Base-by-base conservation (phyloP, 2,888 invertebrate genomes). In the Lottia gigantea region DNA sequence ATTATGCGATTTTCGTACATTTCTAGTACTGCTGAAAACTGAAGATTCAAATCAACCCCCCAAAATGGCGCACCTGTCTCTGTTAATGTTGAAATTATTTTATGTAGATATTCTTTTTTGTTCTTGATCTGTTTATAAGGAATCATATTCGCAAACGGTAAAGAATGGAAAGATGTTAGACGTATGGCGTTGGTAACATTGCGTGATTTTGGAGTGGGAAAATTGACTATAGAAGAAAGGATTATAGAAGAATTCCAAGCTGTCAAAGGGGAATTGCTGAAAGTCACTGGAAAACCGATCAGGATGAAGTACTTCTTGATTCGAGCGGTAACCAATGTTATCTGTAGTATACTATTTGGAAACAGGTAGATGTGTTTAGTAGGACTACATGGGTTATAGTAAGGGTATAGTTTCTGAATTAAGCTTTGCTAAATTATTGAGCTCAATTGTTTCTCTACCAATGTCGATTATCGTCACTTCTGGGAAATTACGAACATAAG, bases 321-420 rank as follows among this genome's bases (percentile, higher is more conserved):
- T 64, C 79, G 79, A 3, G 81, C 80, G 3, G 78, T 80, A 1
- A 76, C 80, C 8, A 83, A 83, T 66, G 80, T 83, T 47, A 83
- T 83, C 23, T 83, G 82, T 64, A 80, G 77, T 68, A 79, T 83
- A 7, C 78, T 83, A 75, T 80, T 83, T 70, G 82, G 82, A 19
- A 73, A 77, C 23, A 79, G 82, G 83, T 83, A 64, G 62, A 68
- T 40, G n/a, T n/a, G n/a, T n/a, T n/a, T n/a, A n/a, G n/a, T n/a
- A n/a, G n/a, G n/a, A n/a, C n/a, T n/a, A n/a, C n/a, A n/a, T n/a
- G n/a, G n/a, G n/a, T n/a, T n/a, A n/a, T n/a, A n/a, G n/a, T n/a
- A n/a, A n/a, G n/a, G n/a, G n/a, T n/a, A n/a, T n/a, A n/a, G n/a
- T n/a, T n/a, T n/a, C n/a, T n/a, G 2, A 31, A 31, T 31, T 31